Conservation (phyloP, 2,888 invertebrate species). For the Poecilobothrus nobilitatus region DNA sequence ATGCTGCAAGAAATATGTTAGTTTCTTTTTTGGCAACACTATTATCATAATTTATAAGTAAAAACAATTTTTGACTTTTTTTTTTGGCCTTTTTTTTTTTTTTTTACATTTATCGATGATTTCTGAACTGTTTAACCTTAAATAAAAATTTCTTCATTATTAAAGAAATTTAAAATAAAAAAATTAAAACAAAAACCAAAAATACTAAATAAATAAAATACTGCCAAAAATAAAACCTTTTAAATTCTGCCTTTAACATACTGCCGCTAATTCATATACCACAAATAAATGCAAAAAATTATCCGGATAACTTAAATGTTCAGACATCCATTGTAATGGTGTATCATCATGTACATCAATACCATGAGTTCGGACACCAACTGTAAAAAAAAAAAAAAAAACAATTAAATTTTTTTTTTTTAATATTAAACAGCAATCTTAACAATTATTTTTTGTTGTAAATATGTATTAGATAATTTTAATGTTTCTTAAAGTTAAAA, state of each 20-base stretch:
- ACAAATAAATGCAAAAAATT: slow-evolving; percentile 90
- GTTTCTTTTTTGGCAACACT: no score
- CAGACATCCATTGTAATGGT: slow-evolving; percentile 93
- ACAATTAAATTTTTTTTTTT: not conserved
- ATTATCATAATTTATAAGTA: no score
- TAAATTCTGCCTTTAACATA: not conserved
- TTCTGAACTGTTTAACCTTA: no score
- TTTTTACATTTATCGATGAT: no score
- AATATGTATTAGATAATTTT: not conserved
- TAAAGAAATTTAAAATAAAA: no score
- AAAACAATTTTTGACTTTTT: no score
- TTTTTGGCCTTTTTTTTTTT: no score
- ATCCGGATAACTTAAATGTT: slow-evolving; percentile 96
- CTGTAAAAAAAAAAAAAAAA: slow-evolving; percentile 47
- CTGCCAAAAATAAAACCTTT: no score
- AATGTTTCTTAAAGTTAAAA: not conserved
- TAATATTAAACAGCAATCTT: not conserved
- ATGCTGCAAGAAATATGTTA: no score
- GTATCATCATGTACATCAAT: slow-evolving; percentile 78
- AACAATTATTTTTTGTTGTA: slow-evolving; percentile 2
- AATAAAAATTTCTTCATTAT: no score
- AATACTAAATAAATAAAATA: no score
- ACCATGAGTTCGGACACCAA: slow-evolving; percentile 77
- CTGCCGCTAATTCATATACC: slow-evolving; percentile 29
- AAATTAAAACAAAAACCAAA: no score